Evolutionary conservation across 2,888 invertebrate genomes (phyloP), one percentile per base, ranked within the genome.

Genomic region (Laspeyria flexula): DNA sequence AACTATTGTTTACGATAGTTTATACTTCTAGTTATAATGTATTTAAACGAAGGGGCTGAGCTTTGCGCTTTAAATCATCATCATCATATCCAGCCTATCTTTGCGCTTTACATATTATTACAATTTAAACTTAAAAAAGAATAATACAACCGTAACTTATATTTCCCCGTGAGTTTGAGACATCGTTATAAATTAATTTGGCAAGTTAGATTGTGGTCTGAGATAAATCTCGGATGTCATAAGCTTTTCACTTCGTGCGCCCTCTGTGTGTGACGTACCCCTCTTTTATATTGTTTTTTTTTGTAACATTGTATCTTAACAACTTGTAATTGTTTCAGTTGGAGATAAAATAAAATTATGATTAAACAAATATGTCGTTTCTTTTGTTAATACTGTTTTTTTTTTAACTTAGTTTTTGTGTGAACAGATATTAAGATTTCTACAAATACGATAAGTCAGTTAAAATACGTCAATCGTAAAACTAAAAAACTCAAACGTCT

Each of bases 141-240:
- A 30, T n/a, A 31, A 30, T 11, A 18, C 16, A 47, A 43, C 33
- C 34, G 12, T 29, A 39, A 43, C 1, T 5, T 9, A 31, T 31
- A 30, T 39, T 38, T 25, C 18, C 45, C 55, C 43, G 41, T 33
- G 40, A 61, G 45, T 38, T 65, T 75, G 77, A 57, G 66, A 60
- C 75, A 71, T 75, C 75, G 71, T 84, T 81, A 83, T 86, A 85
- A 85, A 86, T 87, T 88, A 88, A 88, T 88, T 88, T 86, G 73
- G 73, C 73, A 88, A 88, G 86, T 88, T 87, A 87, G 78, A 88
- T 88, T 86, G 83, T 80, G 81, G 43, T 34, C 41, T 62, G 69
- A 60, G 53, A 51, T 52, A 55, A 65, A 66, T 73, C 71, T 65
- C 64, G 59, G 68, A 71, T 70, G 66, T 66, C 66, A 73, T 71